Evolutionary conservation across 2,113 vertebrate genomes (phyloP).

Genomic region (Chroicocephalus ridibundus): DNA sequence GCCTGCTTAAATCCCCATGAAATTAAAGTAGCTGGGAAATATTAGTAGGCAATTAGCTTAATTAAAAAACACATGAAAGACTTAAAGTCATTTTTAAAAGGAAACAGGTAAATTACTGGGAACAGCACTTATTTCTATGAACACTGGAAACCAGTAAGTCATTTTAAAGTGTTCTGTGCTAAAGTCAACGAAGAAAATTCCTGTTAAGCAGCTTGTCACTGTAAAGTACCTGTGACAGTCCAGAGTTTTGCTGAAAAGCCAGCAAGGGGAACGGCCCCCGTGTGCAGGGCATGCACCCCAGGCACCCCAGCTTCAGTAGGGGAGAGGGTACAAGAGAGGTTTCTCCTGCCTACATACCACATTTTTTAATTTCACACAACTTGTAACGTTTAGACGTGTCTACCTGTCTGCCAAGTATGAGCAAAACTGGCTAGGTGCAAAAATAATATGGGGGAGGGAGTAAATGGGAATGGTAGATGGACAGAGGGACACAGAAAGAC

Average conservation of each 20-base stretch:
- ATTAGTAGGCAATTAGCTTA: not conserved
- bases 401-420: not conserved
- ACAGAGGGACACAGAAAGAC: not conserved
- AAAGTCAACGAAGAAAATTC: not conserved
- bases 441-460: not conserved
- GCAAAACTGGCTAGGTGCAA: not conserved
- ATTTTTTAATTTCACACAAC: not conserved
- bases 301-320: not conserved
- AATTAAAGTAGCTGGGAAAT: not conserved
- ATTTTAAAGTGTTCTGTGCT: not conserved
- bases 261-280: not conserved
- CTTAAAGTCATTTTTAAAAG: not conserved
- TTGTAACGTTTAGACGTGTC: not conserved
- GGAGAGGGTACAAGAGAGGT: not conserved
- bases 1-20: not conserved
- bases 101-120: not conserved
- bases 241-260: not conserved
- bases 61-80: not conserved
- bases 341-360: not conserved
- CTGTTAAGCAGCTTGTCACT: not conserved
- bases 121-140: not conserved
- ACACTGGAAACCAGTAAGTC: not conserved
- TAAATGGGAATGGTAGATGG: not conserved
- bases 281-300: not conserved
- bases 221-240: not conserved